Evolutionary conservation across 2,797 vertebrate genomes (phyloP).

Genomic region (Macropodus opercularis): DNA sequence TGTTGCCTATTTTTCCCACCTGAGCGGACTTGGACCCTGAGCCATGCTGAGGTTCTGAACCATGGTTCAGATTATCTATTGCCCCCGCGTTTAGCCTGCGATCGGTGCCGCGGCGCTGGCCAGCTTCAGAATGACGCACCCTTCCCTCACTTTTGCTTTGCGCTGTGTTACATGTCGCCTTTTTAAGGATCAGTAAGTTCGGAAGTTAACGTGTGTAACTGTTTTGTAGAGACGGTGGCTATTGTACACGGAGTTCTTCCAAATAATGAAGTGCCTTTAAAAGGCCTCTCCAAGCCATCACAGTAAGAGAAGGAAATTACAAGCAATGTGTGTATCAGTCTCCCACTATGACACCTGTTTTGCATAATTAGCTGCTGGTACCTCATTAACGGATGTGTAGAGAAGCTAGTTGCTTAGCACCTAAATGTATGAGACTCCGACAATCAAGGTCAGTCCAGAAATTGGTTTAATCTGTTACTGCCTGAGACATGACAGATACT

Average conservation of each 20-base stretch:
- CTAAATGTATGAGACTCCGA: slow-evolving; percentile 60
- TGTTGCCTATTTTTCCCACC: slow-evolving; percentile 52
- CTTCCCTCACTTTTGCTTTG: slow-evolving; percentile 30
- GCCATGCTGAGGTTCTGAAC: too few relatives aligned
- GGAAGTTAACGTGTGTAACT: slow-evolving; percentile 1
- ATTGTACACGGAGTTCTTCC: slow-evolving; percentile 7
- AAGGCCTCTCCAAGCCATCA: slow-evolving; percentile 27
- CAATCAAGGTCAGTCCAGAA: slow-evolving; percentile 77
- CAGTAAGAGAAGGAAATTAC: slow-evolving; percentile 41
- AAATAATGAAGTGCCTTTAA: slow-evolving; percentile 8
- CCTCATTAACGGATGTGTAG: slow-evolving; percentile 65
- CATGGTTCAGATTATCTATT: slow-evolving; percentile 42
- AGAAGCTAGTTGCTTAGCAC: slow-evolving; percentile 48
- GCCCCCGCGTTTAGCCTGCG: slow-evolving; percentile 18
- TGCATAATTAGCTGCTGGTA: slow-evolving; percentile 75
- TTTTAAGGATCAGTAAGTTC: slow-evolving; percentile 19
- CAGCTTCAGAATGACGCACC: slow-evolving; percentile 16
- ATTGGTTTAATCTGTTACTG: slow-evolving; percentile 80
- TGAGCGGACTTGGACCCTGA: slow-evolving; percentile 38
- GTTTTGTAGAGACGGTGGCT: background rate
- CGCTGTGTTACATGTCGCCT: slow-evolving; percentile 30
- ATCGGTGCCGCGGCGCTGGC: slow-evolving; percentile 21
- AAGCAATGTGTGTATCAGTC: slow-evolving; percentile 38
- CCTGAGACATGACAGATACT: slow-evolving; percentile 74
- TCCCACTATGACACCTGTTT: slow-evolving; percentile 60